Base-by-base conservation (phyloP, 2,888 invertebrate genomes). In the Alviniconcha strummeri region DNA sequence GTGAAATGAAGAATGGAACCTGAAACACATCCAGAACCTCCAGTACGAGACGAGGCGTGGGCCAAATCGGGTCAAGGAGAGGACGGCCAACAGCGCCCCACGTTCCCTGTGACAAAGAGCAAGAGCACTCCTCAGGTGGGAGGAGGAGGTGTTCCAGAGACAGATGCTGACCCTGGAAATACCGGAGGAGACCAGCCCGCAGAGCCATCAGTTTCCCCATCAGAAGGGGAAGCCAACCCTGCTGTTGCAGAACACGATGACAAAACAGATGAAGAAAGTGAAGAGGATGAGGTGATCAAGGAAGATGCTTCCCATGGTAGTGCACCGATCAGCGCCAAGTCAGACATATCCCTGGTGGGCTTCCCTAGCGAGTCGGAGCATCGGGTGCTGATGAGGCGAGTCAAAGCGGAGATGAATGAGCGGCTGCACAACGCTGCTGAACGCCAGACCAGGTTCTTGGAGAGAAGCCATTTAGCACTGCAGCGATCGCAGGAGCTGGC, bases 371-470 rank as follows among this genome's bases (percentile, higher is more conserved):
- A 79, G 15, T 79, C 79, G 1, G 79, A 79, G 4, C 79, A 79
- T 52, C 60, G 79, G 6, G 36, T 64, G 6, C 64, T 79, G 8
- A 52, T 79, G 64, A 60, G 79, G 17, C 36, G 67, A 1, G 17
- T 67, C 64, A 60, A 67, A 17, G 17, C 79, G 7, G 79, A 79
- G 67, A 79, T 79, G 79, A 17, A 13, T 1, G 64, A 79, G 52
- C 64, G 52, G 60, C 52, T 19, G 64, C 52, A 67, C 64, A 67
- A 64, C 9, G 79, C 79, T 36, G 64, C 60, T 17, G 1, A 52
- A 64, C 64, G 79, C 19, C 79, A 79, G n/a, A 52, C 79, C 19
- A 19, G 36, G 15, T 79, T 79, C 11, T 17, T n/a, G 64, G 79
- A 79, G 67, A 57, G 79, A 15, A 17, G 79, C 17, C 5, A 60